These are phyloP conservation scores for Gila robusta DNA, from an alignment of 2,797 vertebrate species.

Conservation along the genomic window DNA sequence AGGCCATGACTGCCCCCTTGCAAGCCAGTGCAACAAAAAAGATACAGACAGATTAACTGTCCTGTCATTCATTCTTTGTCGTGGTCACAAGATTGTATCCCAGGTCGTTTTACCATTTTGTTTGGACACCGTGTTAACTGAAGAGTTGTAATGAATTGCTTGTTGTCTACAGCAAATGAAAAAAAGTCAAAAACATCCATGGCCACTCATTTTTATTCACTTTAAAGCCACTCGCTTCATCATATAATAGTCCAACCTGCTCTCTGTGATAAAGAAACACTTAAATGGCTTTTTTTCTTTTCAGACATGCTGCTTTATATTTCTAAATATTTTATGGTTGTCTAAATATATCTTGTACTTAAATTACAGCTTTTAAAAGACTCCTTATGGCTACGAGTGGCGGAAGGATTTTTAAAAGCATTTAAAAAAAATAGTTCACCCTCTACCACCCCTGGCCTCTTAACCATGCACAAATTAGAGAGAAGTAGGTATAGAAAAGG, in stretches of 20 bases:
- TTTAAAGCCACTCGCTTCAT: not conserved
- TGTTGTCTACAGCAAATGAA: not conserved
- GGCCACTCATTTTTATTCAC: not conserved
- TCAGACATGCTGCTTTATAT: constrained; percentile 25
- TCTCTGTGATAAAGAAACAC: not conserved
- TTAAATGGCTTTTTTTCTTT: constrained; percentile 5
- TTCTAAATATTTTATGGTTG: constrained; percentile 28
- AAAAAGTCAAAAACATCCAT: no score
- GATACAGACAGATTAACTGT: not conserved
- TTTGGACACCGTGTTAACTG: not conserved
- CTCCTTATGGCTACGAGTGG: constrained; percentile 21
- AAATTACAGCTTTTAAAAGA: constrained; percentile 55
- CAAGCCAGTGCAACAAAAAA: not conserved
- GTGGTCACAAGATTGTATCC: not conserved
- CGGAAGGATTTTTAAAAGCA: constrained; percentile 52
- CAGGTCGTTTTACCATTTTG: not conserved
- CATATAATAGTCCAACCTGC: not conserved
- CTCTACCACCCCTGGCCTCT: constrained; percentile 28
- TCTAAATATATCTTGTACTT: constrained; percentile 40
- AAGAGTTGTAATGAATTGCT: not conserved
- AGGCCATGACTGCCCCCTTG: no score
- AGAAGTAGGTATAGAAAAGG: constrained; percentile 1
- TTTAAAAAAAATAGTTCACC: constrained; percentile 34
- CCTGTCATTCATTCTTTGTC: not conserved
- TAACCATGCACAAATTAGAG: constrained; percentile 40